These are phyloP conservation scores for Musca domestica DNA, from an alignment of 1,140 invertebrate species.

Conservation along the genomic window DNA sequence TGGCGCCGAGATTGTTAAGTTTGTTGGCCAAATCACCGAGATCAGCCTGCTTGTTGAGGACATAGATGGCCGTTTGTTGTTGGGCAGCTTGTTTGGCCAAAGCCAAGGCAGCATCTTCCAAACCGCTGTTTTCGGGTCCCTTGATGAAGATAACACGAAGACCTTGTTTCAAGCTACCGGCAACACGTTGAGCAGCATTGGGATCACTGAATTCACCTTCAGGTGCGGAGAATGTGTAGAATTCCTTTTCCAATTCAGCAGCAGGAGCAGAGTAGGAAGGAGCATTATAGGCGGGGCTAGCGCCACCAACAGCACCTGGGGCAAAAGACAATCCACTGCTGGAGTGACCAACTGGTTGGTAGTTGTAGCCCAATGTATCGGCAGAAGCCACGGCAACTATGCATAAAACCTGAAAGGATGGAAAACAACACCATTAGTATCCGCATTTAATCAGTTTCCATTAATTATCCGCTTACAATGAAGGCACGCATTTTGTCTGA, in stretches of 20 bases:
- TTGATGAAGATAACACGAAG: too few species aligned
- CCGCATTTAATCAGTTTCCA: too few species aligned
- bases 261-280: not conserved
- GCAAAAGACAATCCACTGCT: slow-evolving; percentile 39
- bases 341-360: slow-evolving; percentile 44
- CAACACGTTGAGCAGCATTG: slow-evolving; percentile 30
- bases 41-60: too few species aligned
- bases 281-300: not conserved
- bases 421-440: too few species aligned
- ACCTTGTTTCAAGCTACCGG: too few species aligned
- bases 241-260: slow-evolving; percentile 41
- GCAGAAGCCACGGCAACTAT: slow-evolving; percentile 37
- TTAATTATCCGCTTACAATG: slow-evolving; percentile 1
- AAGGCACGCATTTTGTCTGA: slow-evolving; percentile 22
- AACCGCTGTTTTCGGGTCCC: too few species aligned
- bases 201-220: slow-evolving; percentile 44
- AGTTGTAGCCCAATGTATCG: slow-evolving; percentile 50
- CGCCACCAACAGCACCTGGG: slow-evolving; percentile 26
- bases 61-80: too few species aligned
- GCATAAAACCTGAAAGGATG: not conserved
- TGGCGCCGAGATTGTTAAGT: too few species aligned
- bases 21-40: too few species aligned
- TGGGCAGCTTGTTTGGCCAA: too few species aligned
- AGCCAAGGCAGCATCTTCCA: too few species aligned
- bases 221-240: slow-evolving; percentile 40